Conservation (phyloP, 2,113 vertebrate species). For the Barbus barbus region DNA sequence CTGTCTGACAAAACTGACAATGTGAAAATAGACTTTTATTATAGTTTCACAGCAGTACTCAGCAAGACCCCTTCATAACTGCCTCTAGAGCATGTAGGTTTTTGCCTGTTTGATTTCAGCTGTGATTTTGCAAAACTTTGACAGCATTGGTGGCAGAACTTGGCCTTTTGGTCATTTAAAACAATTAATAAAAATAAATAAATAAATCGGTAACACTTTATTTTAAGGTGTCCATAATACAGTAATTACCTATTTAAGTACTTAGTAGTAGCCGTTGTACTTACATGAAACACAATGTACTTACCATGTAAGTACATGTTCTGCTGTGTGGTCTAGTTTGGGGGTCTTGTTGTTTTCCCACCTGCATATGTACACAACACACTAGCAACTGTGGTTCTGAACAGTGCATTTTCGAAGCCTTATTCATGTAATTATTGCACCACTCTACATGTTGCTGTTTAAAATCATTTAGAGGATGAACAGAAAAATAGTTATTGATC, state of each 20-base stretch:
- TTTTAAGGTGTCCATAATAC: no score
- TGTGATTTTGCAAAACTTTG: background rate
- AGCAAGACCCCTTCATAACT: no score
- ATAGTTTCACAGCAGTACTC: background rate
- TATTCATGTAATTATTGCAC: no score
- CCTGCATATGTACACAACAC: slow-evolving; percentile 52
- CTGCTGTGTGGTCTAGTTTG: slow-evolving; percentile 21
- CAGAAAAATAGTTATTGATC: background rate
- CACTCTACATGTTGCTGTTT: background rate
- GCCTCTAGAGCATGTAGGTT: no score
- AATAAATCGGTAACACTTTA: no score
- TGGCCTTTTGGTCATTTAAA: background rate
- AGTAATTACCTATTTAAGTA: no score
- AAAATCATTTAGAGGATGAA: background rate
- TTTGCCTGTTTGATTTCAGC: background rate
- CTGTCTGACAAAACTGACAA: background rate
- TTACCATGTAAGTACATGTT: no score
- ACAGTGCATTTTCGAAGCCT: slow-evolving; percentile 14
- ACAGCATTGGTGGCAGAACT: background rate
- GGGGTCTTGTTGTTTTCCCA: slow-evolving; percentile 51
- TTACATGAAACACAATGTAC: no score
- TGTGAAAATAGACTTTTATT: background rate
- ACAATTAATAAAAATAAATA: background rate
- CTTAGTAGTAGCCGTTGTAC: no score
- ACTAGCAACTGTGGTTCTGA: slow-evolving; percentile 20